Base-by-base conservation (phyloP, 2,113 vertebrate species). In the Amphiprion percula region DNA sequence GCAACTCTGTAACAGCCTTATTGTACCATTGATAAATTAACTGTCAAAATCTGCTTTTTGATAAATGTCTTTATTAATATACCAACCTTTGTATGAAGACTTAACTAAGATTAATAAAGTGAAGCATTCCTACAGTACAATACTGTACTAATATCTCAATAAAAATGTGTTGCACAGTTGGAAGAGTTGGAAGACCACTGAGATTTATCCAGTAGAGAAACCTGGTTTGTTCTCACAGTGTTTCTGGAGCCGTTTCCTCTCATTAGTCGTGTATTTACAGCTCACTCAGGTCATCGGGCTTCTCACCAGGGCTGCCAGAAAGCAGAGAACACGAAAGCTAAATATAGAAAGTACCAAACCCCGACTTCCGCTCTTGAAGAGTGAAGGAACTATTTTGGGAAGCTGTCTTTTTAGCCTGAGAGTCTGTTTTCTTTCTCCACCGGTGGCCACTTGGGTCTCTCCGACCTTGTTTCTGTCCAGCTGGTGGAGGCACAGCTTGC, bases 21-120 rank as follows among this genome's bases (percentile, higher is more conserved):
- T 73, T 78, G 72, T 68, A 79, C 80, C 59, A 56, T 62, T 74
- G 68, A 80, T 65, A n/a, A 59, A 76, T 83, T 82, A 85, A 68
- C 67, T 82, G 77, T 85, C 74, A 66, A 46, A 79, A 82, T 82
- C 62, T 83, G 73, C 71, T 54, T 82, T 85, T 87, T 86, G 81
- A 89, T 87, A 66, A 84, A 83, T 80, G 73, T 89, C 86, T 90
- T 92, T 84, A 86, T 82, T 91, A 82, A 90, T 83, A 80, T 54
- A 80, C 56, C 66, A 71, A 80, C 71, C 62, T 92, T 90, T 89
- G 85, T 90, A 87, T 90, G 84, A 87, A 86, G 84, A 80, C 74
- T 63, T 87, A 83, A 70, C 73, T 50, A 49, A 63, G 37, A 85
- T 86, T 80, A 85, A 84, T 86, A 72, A 88, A 88, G 71, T 83